Evolutionary conservation across 2,797 vertebrate genomes (phyloP).

Genomic region (Pangasius krempfi): DNA sequence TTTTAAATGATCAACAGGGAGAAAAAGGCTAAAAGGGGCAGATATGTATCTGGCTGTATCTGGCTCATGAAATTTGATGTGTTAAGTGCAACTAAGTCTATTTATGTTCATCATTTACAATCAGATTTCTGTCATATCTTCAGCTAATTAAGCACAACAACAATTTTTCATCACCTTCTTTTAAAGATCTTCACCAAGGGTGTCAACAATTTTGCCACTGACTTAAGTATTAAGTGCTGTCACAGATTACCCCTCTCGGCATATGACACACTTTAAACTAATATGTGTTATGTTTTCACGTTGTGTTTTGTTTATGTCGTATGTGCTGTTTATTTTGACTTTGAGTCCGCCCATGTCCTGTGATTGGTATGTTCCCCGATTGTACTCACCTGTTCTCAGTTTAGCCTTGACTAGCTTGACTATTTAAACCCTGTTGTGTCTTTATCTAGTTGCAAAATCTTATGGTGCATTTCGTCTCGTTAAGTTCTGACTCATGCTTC

Average conservation of each 20-base stretch:
- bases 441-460: neutral
- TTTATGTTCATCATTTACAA: neutral
- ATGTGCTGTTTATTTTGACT: no score
- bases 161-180: neutral
- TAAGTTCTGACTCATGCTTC: neutral
- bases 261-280: no score
- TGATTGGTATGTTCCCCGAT: no score
- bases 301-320: no score
- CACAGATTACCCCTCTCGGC: neutral
- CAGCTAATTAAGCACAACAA: neutral
- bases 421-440: neutral
- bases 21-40: neutral
- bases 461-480: neutral
- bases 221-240: neutral
- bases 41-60: no score
- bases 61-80: neutral
- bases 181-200: neutral
- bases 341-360: no score
- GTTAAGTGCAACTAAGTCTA: neutral
- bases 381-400: no score
- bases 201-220: neutral
- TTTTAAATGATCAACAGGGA: neutral
- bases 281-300: no score
- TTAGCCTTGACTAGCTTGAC: no score
- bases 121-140: neutral